Evolutionary conservation across 1,140 invertebrate genomes (phyloP).

Genomic region (Lordiphosa stackelbergi): DNA sequence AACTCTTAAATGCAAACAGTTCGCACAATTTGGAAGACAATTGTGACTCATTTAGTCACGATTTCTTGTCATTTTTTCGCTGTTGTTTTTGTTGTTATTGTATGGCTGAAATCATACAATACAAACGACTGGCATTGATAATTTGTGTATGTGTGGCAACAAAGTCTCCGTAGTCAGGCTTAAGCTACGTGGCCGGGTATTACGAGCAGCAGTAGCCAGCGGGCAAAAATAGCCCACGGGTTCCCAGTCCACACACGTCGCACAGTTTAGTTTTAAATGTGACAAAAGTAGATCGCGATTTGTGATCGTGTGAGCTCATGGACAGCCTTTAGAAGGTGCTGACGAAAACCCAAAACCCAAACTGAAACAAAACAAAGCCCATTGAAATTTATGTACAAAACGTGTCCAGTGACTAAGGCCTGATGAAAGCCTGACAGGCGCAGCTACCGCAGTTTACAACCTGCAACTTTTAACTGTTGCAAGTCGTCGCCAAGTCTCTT

Average conservation of each 20-base stretch:
- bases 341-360: conserved; percentile 28
- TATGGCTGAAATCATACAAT: conserved; percentile 24
- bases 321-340: conserved; percentile 40
- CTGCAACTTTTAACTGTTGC: conserved; percentile 23
- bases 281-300: conserved; percentile 61
- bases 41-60: conserved; percentile 64
- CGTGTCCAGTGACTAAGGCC: conserved; percentile 48
- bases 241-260: conserved; percentile 24
- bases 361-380: conserved; percentile 9
- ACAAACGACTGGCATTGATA: conserved; percentile 44
- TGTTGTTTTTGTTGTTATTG: conserved; percentile 6
- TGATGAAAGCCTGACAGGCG: conserved; percentile 50
- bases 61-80: conserved; percentile 29
- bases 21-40: conserved; percentile 57
- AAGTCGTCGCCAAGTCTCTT: conserved; percentile 29
- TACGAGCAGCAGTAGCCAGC: conserved; percentile 21
- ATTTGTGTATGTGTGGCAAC: conserved; percentile 34
- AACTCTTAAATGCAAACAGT: conserved; percentile 23
- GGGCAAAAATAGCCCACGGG: conserved; percentile 13
- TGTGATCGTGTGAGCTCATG: conserved; percentile 36
- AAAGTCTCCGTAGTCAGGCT: conserved; percentile 14
- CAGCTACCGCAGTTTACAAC: conserved; percentile 13
- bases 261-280: conserved; percentile 36
- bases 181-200: conserved; percentile 36
- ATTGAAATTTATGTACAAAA: conserved; percentile 63